Evolutionary conservation across 2,888 invertebrate species (phyloP), one percentile per base, ranked within the genome.

Genomic region (Chaitophorus viminalis): DNA sequence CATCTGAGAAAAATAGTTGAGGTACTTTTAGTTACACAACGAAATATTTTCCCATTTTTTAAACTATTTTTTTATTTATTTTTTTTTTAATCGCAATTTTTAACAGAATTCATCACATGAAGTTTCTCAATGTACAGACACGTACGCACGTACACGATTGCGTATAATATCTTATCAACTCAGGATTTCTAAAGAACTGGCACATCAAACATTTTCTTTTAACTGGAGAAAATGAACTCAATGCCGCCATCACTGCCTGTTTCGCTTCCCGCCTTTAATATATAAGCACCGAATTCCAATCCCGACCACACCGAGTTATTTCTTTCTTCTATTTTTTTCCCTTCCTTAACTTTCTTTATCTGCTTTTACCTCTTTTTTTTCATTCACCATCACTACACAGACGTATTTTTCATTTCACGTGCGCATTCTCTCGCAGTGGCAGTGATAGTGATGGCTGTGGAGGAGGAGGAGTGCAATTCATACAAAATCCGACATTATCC

Each of bases 191-290:
- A 84, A 76, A 46, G 76, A 11, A 76, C 75, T 21, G 18, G 29
- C 75, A 83, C 76, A 84, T 84, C 84, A 84, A 84, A 84, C 84
- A 84, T 76, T 84, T 84, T 68, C 84, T 76, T 84, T 84, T 76
- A 76, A 84, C 76, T 46, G 84, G 9, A 21, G 18, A 84, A 76
- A 68, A 84, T 76, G 46, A 84, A 76, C 76, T 76, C 75, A 25
- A 76, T 68, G 29, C 39, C 21, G 31, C 65, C 65, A 31, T 4
- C 25, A 31, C 33, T 11, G 54, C 39, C 54, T 14, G 83, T 65
- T 65, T 82, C 18, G 33, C 31, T 31, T 31, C 65, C 29, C 68
- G 36, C 54, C 70, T 86, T 81, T 74, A 81, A 87, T 87, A 87
- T 87, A 87, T 72, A 79, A 74, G 36, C 72, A 74, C 86, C 79